Evolutionary conservation across 1,140 invertebrate species (phyloP).

Genomic region (Bombus superbus): DNA sequence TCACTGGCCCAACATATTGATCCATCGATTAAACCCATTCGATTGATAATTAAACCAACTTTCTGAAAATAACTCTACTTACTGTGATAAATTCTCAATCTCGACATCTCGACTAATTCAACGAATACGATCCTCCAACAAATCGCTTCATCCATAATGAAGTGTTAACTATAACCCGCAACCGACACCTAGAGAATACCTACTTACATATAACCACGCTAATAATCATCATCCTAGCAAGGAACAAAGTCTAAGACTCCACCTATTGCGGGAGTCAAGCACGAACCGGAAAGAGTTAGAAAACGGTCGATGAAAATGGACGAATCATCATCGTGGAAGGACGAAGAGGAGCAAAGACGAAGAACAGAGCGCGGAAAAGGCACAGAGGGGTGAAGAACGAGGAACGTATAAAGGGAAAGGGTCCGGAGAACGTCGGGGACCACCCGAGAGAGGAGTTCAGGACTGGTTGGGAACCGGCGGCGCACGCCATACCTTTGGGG

Average conservation of each 20-base stretch:
- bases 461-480: slow-evolving; percentile 78
- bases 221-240: neutral
- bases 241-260: neutral
- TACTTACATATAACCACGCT: neutral
- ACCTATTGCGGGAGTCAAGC: neutral
- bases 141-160: neutral
- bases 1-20: no score
- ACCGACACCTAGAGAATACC: no score
- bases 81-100: no score
- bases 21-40: no score
- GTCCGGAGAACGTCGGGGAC: slow-evolving; percentile 73
- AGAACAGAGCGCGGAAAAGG: slow-evolving; percentile 10
- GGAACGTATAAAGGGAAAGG: slow-evolving; percentile 29
- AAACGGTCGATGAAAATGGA: neutral
- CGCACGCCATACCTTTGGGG: slow-evolving; percentile 79
- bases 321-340: neutral
- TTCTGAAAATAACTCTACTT: no score
- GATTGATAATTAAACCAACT: no score
- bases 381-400: neutral
- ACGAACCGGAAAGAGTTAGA: neutral
- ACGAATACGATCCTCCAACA: no score
- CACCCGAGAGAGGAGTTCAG: slow-evolving; percentile 81
- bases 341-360: neutral
- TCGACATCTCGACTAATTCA: no score
- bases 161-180: no score